These are phyloP conservation scores for Folsomia manolachei DNA, from an alignment of 2,888 invertebrate species.

Conservation along the genomic window DNA sequence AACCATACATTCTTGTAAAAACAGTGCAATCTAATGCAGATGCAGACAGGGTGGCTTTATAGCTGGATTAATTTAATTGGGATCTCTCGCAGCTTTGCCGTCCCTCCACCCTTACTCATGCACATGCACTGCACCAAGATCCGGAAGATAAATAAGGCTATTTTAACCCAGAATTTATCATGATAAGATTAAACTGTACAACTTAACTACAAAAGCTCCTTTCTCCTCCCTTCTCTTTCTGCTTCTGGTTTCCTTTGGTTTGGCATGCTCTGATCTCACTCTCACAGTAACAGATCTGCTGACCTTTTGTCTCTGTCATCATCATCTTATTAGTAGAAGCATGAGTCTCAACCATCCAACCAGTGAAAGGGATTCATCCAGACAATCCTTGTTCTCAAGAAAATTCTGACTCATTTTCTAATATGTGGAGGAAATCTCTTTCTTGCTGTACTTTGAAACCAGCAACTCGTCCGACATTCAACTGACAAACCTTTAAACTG, in stretches of 20 bases:
- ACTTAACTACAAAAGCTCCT: constrained; percentile 35
- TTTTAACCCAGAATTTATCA: constrained; percentile 49
- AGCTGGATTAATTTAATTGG: constrained; percentile 51
- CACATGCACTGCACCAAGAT: background rate
- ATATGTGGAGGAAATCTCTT: background rate
- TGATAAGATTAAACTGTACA: constrained; percentile 49
- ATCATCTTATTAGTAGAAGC: constrained; percentile 33
- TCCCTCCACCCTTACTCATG: constrained; percentile 11
- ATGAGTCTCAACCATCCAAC: background rate
- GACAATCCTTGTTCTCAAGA: constrained; percentile 20
- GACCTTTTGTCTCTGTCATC: constrained; percentile 41
- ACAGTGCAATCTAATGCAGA: no score
- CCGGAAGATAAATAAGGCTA: constrained; percentile 49
- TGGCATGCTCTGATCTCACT: constrained; percentile 11
- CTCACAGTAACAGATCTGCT: constrained; percentile 20
- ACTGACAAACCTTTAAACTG: constrained; percentile 21
- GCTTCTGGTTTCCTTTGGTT: background rate
- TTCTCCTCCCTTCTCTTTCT: background rate
- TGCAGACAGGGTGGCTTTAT: constrained; percentile 46
- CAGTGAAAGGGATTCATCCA: constrained; percentile 22
- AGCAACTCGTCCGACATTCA: no score
- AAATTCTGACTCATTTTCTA: constrained; percentile 1
- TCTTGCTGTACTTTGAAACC: constrained; percentile 12
- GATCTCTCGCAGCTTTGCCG: constrained; percentile 29
- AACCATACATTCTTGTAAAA: background rate